A percentile compares a stretch with the other conserved stretches of the same genome.
Evolutionary conservation across 2,888 invertebrate genomes (phyloP).

Genomic region (Mechanitis mazaeus): DNA sequence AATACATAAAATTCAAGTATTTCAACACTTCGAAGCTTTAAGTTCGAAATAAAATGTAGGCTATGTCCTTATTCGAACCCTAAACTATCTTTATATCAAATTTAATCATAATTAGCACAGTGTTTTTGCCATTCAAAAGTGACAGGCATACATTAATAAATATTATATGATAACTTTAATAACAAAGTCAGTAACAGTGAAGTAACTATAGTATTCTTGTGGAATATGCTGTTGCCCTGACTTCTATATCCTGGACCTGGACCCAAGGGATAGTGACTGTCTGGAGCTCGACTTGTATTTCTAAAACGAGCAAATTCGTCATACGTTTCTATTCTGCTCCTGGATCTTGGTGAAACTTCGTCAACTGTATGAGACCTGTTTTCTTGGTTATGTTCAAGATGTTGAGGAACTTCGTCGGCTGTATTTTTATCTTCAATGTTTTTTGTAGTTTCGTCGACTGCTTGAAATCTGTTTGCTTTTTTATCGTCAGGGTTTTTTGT

Average conservation of each 20-base stretch:
- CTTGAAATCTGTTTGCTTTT: conserved; percentile 7
- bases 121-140: no score
- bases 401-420: background rate
- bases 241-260: conserved; percentile 30
- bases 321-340: conserved; percentile 44
- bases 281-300: conserved; percentile 45
- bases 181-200: background rate
- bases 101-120: no score
- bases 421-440: no score
- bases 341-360: conserved; percentile 22
- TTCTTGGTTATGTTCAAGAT: background rate
- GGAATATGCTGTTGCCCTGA: conserved; percentile 3
- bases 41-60: no score
- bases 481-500: conserved; percentile 1
- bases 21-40: no score
- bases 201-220: background rate
- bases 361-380: conserved; percentile 11
- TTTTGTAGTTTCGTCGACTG: conserved; percentile 7
- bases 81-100: no score
- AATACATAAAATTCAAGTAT: no score
- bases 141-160: no score
- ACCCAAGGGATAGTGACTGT: conserved; percentile 42
- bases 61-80: no score
- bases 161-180: background rate
- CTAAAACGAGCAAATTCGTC: conserved; percentile 43